Evolutionary conservation across 2,797 vertebrate genomes (phyloP).

Genomic region (Pteropus rufus): DNA sequence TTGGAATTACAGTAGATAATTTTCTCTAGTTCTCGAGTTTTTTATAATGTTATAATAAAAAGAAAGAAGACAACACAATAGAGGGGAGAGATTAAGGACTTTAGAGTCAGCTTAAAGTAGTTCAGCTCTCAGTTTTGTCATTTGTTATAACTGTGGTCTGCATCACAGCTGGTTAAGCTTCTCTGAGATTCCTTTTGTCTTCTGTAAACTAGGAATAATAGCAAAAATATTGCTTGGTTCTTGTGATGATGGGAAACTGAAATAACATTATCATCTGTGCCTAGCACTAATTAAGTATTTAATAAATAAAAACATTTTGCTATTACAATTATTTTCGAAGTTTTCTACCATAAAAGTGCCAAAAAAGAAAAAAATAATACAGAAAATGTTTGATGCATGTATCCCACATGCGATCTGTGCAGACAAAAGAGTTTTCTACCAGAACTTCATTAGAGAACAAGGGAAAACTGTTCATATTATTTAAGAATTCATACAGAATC

Average conservation of each 20-base stretch:
- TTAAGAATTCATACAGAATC: conserved; percentile 12
- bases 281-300: background rate
- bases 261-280: background rate
- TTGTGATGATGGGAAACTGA: background rate
- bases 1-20: background rate
- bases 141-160: background rate
- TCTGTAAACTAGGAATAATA: background rate
- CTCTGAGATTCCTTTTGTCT: background rate
- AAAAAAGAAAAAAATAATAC: background rate
- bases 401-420: background rate
- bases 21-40: background rate
- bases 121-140: background rate
- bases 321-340: conserved; percentile 7
- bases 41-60: background rate
- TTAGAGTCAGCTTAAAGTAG: background rate
- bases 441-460: background rate
- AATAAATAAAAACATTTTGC: background rate
- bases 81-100: background rate
- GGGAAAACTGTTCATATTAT: background rate
- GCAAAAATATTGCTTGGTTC: background rate
- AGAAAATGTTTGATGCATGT: background rate
- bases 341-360: background rate
- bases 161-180: background rate
- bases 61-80: background rate
- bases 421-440: background rate